phyloP scores from a whole-genome alignment of 2,888 invertebrate genomes.

The Agrochola lota region DNA sequence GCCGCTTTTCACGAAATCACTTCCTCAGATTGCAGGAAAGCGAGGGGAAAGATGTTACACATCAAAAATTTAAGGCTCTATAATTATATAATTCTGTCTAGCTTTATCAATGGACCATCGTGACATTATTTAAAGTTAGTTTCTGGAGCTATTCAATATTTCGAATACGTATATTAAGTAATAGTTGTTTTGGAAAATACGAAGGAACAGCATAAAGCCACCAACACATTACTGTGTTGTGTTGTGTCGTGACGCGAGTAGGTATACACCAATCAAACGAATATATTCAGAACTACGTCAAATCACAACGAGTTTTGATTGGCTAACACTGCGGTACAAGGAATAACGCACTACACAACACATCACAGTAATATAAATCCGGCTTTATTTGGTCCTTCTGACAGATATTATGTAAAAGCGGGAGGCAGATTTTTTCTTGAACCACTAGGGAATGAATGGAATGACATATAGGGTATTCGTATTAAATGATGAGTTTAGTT shows the following conservation, averaged over 20 bases:
- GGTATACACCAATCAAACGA: too few species aligned
- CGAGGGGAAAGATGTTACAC: too few species aligned
- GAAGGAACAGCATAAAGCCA: background rate
- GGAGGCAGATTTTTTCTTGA: background rate
- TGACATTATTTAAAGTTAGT: background rate
- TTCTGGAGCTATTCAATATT: background rate
- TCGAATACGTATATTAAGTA: background rate
- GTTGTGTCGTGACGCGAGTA: too few species aligned
- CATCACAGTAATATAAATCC: too few species aligned
- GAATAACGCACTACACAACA: too few species aligned
- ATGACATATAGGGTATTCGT: background rate
- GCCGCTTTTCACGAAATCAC: too few species aligned
- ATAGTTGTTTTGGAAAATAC: background rate
- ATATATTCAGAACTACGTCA: too few species aligned
- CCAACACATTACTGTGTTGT: too few species aligned
- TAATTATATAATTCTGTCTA: background rate
- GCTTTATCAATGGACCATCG: too few species aligned
- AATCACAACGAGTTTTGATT: too few species aligned
- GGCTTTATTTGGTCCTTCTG: background rate
- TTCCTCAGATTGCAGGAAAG: too few species aligned
- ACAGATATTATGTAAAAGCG: background rate
- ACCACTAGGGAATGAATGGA: background rate
- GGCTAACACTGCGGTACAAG: too few species aligned
- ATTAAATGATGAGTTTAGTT: background rate
- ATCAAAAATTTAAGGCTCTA: background rate